phyloP scores from a whole-genome alignment of 1,140 invertebrate species.

The Trichogramma pretiosum region DNA sequence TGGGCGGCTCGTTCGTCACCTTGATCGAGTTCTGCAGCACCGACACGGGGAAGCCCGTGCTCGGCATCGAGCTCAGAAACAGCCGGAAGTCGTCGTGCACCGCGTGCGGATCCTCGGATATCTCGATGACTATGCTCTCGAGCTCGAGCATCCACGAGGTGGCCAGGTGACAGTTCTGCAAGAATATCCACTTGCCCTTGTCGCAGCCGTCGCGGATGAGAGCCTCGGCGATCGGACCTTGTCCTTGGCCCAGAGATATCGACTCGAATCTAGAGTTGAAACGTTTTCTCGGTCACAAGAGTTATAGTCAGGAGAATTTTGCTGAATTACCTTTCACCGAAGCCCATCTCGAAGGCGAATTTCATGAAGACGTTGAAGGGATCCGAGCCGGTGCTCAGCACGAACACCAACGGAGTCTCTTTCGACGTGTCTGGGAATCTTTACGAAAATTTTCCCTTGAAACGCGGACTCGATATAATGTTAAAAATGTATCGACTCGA shows the following conservation, averaged over 20 bases:
- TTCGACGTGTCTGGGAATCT: conserved; percentile 66
- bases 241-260: conserved; percentile 84
- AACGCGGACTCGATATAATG: not conserved
- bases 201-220: conserved; percentile 65
- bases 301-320: too few relatives aligned
- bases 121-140: conserved; percentile 59
- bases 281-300: too few relatives aligned
- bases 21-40: conserved; percentile 87
- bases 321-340: conserved; percentile 49
- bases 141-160: conserved; percentile 80
- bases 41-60: conserved; percentile 75
- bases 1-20: conserved; percentile 87
- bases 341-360: conserved; percentile 73
- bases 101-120: conserved; percentile 54
- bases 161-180: conserved; percentile 87
- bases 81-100: conserved; percentile 69
- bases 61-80: conserved; percentile 82
- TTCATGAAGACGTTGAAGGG: conserved; percentile 72
- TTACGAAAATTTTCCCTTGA: conserved; percentile 15
- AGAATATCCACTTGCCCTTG: conserved; percentile 73
- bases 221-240: conserved; percentile 73
- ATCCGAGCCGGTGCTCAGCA: conserved; percentile 85
- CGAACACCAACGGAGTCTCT: conserved; percentile 73
- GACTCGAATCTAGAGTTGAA: conserved; percentile 56
- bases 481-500: not conserved